These are phyloP conservation scores for Oryctolagus cuniculus DNA, from an alignment of 2,113 vertebrate genomes.

Conservation along the genomic window DNA sequence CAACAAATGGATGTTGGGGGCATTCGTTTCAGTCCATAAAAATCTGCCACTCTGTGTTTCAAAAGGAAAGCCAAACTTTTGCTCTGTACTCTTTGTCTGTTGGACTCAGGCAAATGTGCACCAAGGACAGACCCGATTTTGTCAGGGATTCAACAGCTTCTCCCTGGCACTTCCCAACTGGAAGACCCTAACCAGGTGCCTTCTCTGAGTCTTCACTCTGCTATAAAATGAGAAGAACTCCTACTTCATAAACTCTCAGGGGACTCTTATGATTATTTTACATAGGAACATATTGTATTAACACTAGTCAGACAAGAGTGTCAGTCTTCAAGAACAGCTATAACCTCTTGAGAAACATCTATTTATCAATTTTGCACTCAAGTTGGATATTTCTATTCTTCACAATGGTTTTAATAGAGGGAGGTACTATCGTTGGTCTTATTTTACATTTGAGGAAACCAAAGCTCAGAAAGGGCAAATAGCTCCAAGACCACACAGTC, in stretches of 20 bases:
- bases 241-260: neutral
- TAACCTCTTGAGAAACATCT: neutral
- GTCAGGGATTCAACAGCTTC: neutral
- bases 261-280: constrained; percentile 28
- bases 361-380: neutral
- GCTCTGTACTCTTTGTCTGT: neutral
- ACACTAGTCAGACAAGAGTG: neutral
- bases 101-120: neutral
- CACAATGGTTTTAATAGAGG: neutral
- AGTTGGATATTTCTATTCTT: neutral
- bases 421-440: neutral
- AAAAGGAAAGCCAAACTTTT: neutral
- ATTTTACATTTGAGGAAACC: neutral
- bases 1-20: too few relatives aligned
- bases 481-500: neutral
- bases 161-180: neutral
- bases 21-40: neutral
- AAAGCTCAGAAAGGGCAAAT: neutral
- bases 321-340: neutral
- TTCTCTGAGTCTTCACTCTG: neutral
- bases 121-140: rapidly evolving
- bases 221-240: neutral
- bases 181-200: neutral
- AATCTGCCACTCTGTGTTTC: neutral
- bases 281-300: neutral